Evolutionary conservation across 2,888 invertebrate genomes (phyloP), one percentile per base, ranked within the genome.

Genomic region (Mechanitis messenoides): DNA sequence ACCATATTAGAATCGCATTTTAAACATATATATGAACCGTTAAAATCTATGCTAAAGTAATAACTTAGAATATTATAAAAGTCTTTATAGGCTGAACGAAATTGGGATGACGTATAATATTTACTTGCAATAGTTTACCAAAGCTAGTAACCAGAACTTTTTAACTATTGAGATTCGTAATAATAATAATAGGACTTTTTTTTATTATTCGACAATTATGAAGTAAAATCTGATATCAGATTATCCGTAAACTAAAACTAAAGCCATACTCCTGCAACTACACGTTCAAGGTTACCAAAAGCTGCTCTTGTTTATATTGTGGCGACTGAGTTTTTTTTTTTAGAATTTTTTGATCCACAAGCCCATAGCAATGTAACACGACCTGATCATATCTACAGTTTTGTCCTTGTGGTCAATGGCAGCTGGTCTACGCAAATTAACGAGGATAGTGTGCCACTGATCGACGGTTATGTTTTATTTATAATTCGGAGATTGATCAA

Each of bases 301-400:
- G 78, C 78, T 78, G 58, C 65, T 63, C 64, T 68, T 84, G 81
- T 85, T 85, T 85, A 81, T 83, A 75, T 75, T 79, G 72, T 73
- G 74, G 81, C 76, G 79, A 78, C 75, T 59, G 64, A 69, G 73
- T 74, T 82, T 80, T 80, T 79, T 79, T 77, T 76, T 72, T 69
- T 72, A 68, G 61, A 66, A 72, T 78, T 85, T 87, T 87, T 87
- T 84, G 75, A 64, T 74, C 70, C 72, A 68, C 69, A 74, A 72
- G 72, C 79, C 83, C 84, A 75, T 83, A 83, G 81, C 81, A 72
- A 83, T 83, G 89, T 85, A 90, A 90, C 81, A 80, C 81, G 89
- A 89, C 83, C 90, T 87, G 89, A 89, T 89, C 79, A 78, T 89
- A 90, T 89, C 90, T 76, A 76, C 76, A 77, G 76, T 89, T 88